These are phyloP conservation scores for Mesocentrotus franciscanus DNA, from an alignment of 53 echinoderm and acorn worm species.

Conservation along the genomic window DNA sequence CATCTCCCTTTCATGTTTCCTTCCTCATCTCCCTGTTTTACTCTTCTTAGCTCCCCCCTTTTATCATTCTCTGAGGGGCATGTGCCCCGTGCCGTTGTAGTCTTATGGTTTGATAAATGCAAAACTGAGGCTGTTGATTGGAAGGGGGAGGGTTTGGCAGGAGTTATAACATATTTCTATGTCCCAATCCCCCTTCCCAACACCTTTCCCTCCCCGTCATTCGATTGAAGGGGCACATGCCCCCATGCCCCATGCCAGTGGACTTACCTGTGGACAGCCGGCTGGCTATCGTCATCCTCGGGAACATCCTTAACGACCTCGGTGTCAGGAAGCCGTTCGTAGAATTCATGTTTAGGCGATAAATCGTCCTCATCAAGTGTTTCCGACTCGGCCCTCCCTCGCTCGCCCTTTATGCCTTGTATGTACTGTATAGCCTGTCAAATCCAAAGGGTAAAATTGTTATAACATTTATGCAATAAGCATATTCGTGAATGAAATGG, in stretches of 20 bases:
- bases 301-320: slow-evolving; percentile 13
- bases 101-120: no score
- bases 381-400: slow-evolving; percentile 79
- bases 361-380: slow-evolving; percentile 75
- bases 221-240: background rate
- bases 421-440: slow-evolving; percentile 80
- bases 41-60: no score
- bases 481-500: no score
- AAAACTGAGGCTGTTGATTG: no score
- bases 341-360: slow-evolving; percentile 67
- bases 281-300: slow-evolving; percentile 26
- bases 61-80: no score
- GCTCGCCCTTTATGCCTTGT: slow-evolving; percentile 77
- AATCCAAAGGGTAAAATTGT: background rate
- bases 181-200: no score
- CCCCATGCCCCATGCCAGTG: background rate
- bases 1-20: no score
- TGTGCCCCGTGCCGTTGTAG: no score
- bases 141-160: no score
- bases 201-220: no score
- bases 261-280: slow-evolving; percentile 8
- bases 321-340: slow-evolving; percentile 40
- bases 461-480: background rate
- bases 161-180: no score
- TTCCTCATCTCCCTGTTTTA: no score